Percentiles rank a stretch among this genome's conserved stretches.
phyloP scores from a whole-genome alignment of 2,113 vertebrate species.

The Connochaetes taurinus region DNA sequence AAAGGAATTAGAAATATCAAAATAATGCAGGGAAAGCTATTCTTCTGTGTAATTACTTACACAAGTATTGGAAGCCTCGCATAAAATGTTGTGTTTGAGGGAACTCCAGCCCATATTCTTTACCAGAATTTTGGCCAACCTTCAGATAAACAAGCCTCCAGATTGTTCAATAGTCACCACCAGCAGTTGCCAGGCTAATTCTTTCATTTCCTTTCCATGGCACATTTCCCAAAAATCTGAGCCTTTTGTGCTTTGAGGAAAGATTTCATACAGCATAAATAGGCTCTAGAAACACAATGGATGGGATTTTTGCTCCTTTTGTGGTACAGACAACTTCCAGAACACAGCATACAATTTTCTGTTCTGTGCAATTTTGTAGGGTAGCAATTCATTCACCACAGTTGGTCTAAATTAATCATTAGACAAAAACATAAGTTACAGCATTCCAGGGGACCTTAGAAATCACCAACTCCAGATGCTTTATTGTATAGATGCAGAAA shows the following conservation, averaged over 20 bases:
- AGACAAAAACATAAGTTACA: neutral
- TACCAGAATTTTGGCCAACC: conserved; percentile 56
- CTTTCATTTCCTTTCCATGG: conserved; percentile 55
- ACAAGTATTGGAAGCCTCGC: conserved; percentile 27
- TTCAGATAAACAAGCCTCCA: conserved; percentile 59
- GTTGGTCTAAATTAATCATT: conserved; percentile 2
- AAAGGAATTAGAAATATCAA: conserved; percentile 60
- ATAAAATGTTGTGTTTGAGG: conserved; percentile 57
- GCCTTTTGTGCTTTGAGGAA: conserved; percentile 49
- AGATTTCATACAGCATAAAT: conserved; percentile 38
- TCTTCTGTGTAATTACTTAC: conserved; percentile 44
- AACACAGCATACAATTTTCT: neutral
- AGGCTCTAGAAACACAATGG: conserved; percentile 1
- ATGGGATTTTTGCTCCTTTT: conserved; percentile 23
- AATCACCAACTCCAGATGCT: neutral
- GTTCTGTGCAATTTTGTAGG: neutral
- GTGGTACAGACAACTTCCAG: neutral
- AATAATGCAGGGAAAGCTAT: conserved; percentile 12
- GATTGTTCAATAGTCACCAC: conserved; percentile 44
- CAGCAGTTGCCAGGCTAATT: conserved; percentile 44
- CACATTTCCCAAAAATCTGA: conserved; percentile 39
- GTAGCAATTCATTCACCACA: neutral
- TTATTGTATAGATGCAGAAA: neutral
- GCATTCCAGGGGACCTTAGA: neutral
- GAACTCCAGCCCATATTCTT: conserved; percentile 59